Percentiles rank a stretch among this genome's conserved stretches.
phyloP scores from a whole-genome alignment of 2,113 vertebrate species.

The Astatoreochromis straeleni region DNA sequence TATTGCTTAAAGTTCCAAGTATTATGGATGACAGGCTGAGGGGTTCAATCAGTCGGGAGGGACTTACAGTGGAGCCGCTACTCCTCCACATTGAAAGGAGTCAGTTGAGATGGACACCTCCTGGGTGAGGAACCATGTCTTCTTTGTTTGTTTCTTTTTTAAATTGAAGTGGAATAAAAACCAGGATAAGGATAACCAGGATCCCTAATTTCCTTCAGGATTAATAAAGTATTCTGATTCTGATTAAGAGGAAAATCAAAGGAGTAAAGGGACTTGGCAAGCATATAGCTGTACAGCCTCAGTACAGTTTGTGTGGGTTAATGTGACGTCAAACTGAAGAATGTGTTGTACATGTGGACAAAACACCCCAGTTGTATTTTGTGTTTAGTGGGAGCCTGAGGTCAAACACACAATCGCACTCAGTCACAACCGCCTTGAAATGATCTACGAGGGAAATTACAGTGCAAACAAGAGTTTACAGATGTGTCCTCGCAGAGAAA shows the following conservation, averaged over 20 bases:
- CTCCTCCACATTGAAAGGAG: not conserved
- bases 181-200: not conserved
- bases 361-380: not conserved
- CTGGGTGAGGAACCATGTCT: not conserved
- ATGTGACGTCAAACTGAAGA: not conserved
- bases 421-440: conserved; percentile 2
- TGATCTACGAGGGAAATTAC: conserved; percentile 40
- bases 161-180: not conserved
- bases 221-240: not conserved
- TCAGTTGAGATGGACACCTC: not conserved
- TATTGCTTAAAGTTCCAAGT: not conserved
- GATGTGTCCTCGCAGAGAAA: conserved; percentile 12
- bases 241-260: not conserved
- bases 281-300: not conserved
- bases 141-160: not conserved
- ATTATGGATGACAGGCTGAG: not conserved
- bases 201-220: no score
- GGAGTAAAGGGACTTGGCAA: not conserved
- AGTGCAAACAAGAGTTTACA: conserved; percentile 16
- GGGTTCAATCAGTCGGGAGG: not conserved
- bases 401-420: conserved; percentile 10
- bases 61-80: not conserved
- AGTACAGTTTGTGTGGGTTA: not conserved
- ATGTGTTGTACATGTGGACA: conserved; percentile 5
- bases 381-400: conserved; percentile 17